phyloP scores from a whole-genome alignment of 1,140 invertebrate species.

The Ruditapes philippinarum region DNA sequence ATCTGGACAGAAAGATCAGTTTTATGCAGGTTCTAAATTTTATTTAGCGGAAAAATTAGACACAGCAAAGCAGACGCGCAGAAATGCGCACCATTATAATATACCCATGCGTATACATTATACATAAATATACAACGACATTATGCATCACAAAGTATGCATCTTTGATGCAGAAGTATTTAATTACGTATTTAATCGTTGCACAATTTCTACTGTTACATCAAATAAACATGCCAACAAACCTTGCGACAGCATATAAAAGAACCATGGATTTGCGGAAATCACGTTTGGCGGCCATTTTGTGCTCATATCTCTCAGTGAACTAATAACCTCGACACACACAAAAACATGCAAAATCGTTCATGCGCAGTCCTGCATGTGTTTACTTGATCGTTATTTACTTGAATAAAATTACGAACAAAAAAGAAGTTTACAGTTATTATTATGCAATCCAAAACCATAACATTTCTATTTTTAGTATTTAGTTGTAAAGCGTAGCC shows the following conservation, averaged over 20 bases:
- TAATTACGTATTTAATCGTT: background rate
- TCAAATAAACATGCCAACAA: conserved; percentile 5
- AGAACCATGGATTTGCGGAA: conserved; percentile 35
- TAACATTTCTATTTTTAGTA: background rate
- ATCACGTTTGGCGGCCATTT: conserved; percentile 46
- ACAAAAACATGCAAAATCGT: conserved; percentile 27
- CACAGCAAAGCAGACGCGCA: background rate
- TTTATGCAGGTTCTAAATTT: background rate
- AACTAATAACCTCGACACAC: conserved; percentile 6
- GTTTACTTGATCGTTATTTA: background rate
- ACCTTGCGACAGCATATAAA: conserved; percentile 43
- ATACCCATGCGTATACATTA: background rate
- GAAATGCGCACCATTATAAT: background rate
- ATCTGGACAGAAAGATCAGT: background rate
- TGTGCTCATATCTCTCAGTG: conserved; percentile 21
- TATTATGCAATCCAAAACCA: background rate
- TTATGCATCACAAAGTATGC: conserved; percentile 12
- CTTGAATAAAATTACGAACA: background rate
- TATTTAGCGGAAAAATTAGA: background rate
- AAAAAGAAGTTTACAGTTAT: background rate
- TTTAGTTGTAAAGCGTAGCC: background rate
- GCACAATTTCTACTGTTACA: background rate
- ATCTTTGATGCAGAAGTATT: conserved; percentile 1
- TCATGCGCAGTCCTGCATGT: conserved; percentile 36
- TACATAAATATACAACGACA: background rate